Percentiles rank a stretch among this genome's conserved stretches.
Conservation (phyloP, 2,113 vertebrate species). For the Trogon surrucura region DNA sequence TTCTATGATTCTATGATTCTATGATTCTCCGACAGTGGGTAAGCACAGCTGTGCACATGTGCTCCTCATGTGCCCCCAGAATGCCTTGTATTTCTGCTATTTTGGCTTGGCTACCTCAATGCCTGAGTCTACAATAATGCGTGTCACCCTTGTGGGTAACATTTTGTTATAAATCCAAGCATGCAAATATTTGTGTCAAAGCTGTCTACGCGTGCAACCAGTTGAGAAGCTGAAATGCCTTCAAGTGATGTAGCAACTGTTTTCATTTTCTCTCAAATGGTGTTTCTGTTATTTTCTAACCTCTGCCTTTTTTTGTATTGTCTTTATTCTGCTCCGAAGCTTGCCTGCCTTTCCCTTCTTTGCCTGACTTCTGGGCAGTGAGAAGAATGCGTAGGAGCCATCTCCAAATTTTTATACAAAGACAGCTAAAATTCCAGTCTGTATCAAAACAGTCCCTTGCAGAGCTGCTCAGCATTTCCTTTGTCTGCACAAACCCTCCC, state of each 20-base stretch:
- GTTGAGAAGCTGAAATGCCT: constrained; percentile 50
- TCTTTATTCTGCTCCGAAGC: constrained; percentile 28
- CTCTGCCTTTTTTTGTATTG: constrained; percentile 1
- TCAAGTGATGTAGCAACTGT: constrained; percentile 54
- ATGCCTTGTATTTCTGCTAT: neutral
- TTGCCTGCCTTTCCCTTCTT: neutral
- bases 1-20: no score
- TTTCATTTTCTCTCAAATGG: constrained; percentile 41
- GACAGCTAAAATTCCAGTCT: neutral
- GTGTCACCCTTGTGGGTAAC: neutral
- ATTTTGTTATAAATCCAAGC: constrained; percentile 34
- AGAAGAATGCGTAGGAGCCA: constrained; percentile 23
- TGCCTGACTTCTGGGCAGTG: neutral
- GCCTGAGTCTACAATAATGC: neutral
- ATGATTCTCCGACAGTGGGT: neutral
- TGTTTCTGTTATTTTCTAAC: constrained; percentile 38
- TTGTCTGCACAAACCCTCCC: neutral
- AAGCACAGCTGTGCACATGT: neutral
- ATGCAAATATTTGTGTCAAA: constrained; percentile 57
- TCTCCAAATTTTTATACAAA: constrained; percentile 31
- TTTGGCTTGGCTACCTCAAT: constrained; percentile 21
- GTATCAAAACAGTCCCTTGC: constrained; percentile 31
- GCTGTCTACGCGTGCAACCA: constrained; percentile 33
- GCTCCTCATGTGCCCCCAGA: neutral
- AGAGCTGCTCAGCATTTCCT: constrained; percentile 9